A percentile compares a stretch with the other conserved stretches of the same genome.
These are phyloP conservation scores for Cyrtonyx montezumae DNA, from an alignment of 2,113 vertebrate species.

Conservation along the genomic window DNA sequence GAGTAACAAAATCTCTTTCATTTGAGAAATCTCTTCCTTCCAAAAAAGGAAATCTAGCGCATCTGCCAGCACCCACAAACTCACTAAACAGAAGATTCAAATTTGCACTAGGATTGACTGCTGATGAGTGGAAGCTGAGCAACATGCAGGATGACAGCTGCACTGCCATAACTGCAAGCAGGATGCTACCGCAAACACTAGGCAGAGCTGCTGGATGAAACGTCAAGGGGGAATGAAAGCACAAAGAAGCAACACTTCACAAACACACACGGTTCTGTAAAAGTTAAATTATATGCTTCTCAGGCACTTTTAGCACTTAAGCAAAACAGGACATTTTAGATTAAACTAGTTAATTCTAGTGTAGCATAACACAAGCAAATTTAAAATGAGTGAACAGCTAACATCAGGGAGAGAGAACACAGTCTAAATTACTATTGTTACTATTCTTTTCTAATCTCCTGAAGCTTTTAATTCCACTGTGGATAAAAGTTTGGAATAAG, in stretches of 20 bases:
- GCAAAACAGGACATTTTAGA: background rate
- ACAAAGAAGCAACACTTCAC: constrained; percentile 41
- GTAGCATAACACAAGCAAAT: background rate
- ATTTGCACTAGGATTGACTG: background rate
- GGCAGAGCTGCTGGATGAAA: constrained; percentile 12
- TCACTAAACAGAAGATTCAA: background rate
- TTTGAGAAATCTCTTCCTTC: background rate
- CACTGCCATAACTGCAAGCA: background rate
- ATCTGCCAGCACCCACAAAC: background rate
- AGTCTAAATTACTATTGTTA: background rate
- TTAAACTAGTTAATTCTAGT: background rate
- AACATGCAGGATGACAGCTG: constrained; percentile 58
- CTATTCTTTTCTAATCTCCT: background rate
- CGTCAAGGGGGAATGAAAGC: background rate
- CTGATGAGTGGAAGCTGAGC: background rate
- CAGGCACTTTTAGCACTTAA: constrained; percentile 73
- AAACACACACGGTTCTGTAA: constrained; percentile 67
- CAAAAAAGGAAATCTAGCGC: background rate
- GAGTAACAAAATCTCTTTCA: background rate
- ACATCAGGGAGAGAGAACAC: background rate
- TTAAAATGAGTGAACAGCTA: background rate
- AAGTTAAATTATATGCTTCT: constrained; percentile 81
- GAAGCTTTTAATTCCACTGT: background rate
- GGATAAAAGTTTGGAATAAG: background rate
- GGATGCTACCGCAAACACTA: background rate